These are phyloP conservation scores for Telmatochromis brachygnathus DNA, from an alignment of 2,113 vertebrate genomes.

Conservation along the genomic window DNA sequence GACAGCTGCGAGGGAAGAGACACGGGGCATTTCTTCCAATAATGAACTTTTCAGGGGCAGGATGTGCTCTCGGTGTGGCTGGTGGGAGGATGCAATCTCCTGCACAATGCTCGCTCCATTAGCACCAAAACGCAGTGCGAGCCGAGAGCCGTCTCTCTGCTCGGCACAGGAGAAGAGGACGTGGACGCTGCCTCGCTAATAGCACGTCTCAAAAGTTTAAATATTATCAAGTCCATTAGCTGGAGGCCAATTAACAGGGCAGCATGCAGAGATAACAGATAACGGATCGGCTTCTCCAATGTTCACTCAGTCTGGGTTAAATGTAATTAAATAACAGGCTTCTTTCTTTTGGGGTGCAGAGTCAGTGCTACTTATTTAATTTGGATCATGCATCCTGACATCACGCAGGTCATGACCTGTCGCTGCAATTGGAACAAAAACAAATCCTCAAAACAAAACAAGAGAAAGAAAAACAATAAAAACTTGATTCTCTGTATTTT, in stretches of 20 bases:
- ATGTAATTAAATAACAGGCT: neutral
- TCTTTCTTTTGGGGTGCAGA: neutral
- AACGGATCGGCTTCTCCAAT: neutral
- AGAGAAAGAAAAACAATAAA: neutral
- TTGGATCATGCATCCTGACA: neutral
- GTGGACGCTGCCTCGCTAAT: neutral
- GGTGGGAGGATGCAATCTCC: constrained; percentile 40
- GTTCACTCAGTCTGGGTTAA: neutral
- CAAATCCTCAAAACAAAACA: neutral
- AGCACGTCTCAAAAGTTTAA: neutral
- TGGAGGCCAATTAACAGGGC: neutral
- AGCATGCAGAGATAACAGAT: neutral
- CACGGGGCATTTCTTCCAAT: neutral
- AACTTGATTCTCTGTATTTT: neutral
- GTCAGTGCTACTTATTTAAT: neutral
- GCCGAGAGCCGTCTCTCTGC: constrained; percentile 12
- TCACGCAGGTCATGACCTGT: neutral
- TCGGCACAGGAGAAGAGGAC: constrained; percentile 19
- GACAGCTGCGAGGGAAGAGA: constrained; percentile 14
- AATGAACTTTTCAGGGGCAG: constrained; percentile 51
- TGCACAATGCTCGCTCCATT: constrained; percentile 50
- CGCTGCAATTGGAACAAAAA: neutral
- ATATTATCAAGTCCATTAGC: neutral
- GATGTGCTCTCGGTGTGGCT: constrained; percentile 46
- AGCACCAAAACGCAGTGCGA: constrained; percentile 28